A percentile compares a stretch with the other conserved stretches of the same genome.
Evolutionary conservation across 2,888 invertebrate species (phyloP).

Genomic region (Yponomeuta cagnagella): DNA sequence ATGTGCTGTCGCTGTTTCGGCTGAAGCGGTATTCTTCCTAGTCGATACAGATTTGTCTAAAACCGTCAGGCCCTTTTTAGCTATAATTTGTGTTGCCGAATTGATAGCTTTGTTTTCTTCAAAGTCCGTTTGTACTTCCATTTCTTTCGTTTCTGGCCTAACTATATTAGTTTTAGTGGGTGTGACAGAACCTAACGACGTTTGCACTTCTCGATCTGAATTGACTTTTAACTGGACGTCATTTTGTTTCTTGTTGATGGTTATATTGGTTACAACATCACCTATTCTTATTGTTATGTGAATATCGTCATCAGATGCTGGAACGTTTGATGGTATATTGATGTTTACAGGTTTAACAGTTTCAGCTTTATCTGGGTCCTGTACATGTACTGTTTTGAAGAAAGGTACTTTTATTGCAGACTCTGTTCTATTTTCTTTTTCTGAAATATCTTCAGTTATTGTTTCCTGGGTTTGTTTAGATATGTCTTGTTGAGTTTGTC

Average conservation of each 20-base stretch:
- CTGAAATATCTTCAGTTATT: background rate
- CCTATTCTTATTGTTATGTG: slow-evolving; percentile 61
- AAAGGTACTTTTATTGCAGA: slow-evolving; percentile 36
- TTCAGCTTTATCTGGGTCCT: slow-evolving; percentile 23
- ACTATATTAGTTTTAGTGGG: background rate
- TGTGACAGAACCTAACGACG: slow-evolving; percentile 31
- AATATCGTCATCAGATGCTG: slow-evolving; percentile 42
- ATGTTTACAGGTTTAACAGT: slow-evolving; percentile 18
- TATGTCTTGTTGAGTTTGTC: background rate
- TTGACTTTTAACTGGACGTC: slow-evolving; percentile 53
- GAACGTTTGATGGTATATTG: slow-evolving; percentile 3
- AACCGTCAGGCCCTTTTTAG: slow-evolving; percentile 16
- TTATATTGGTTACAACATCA: slow-evolving; percentile 51
- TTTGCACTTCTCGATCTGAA: slow-evolving; percentile 53
- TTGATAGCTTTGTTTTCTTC: slow-evolving; percentile 15
- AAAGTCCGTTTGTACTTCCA: slow-evolving; percentile 26
- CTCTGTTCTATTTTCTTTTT: background rate
- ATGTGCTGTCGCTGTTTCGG: slow-evolving; percentile 51
- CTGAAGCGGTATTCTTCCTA: slow-evolving; percentile 60
- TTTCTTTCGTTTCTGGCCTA: slow-evolving; percentile 17
- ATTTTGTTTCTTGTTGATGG: slow-evolving; percentile 53
- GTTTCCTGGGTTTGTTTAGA: background rate
- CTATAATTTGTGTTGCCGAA: slow-evolving; percentile 22
- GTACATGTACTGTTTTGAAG: slow-evolving; percentile 40
- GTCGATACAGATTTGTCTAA: slow-evolving; percentile 33